These are phyloP conservation scores for Promerops cafer DNA, from an alignment of 2,113 vertebrate genomes.

Conservation along the genomic window DNA sequence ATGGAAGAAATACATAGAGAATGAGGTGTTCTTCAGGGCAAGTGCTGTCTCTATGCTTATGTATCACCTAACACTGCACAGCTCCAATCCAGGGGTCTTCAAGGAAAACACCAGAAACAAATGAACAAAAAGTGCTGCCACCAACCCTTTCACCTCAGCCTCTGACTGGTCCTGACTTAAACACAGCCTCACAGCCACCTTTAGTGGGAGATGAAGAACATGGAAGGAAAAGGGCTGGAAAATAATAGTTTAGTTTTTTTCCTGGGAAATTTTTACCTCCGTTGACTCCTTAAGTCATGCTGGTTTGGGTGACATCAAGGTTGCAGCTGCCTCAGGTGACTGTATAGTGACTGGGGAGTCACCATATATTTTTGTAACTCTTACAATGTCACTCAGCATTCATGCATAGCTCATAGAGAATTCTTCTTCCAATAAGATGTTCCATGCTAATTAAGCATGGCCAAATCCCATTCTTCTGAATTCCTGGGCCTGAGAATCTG, in stretches of 20 bases:
- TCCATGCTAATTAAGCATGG: not conserved
- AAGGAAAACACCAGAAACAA: not conserved
- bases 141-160: not conserved
- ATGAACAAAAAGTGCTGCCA: not conserved
- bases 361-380: not conserved
- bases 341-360: not conserved
- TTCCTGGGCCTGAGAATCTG: not conserved
- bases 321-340: not conserved
- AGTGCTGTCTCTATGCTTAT: not conserved
- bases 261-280: not conserved
- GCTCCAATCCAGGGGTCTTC: not conserved
- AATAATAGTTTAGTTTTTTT: not conserved
- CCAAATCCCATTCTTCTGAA: not conserved
- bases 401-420: not conserved
- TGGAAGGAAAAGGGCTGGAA: not conserved
- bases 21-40: not conserved
- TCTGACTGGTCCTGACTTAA: not conserved
- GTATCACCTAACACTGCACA: not conserved
- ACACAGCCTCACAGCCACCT: not conserved
- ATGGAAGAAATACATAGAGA: not conserved
- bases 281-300: not conserved
- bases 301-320: not conserved
- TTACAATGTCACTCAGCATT: not conserved
- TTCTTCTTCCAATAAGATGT: not conserved
- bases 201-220: not conserved